A percentile compares a stretch with the other conserved stretches of the same genome.
phyloP scores from a whole-genome alignment of 2,797 vertebrate genomes.

The Tiaroga cobitis region DNA sequence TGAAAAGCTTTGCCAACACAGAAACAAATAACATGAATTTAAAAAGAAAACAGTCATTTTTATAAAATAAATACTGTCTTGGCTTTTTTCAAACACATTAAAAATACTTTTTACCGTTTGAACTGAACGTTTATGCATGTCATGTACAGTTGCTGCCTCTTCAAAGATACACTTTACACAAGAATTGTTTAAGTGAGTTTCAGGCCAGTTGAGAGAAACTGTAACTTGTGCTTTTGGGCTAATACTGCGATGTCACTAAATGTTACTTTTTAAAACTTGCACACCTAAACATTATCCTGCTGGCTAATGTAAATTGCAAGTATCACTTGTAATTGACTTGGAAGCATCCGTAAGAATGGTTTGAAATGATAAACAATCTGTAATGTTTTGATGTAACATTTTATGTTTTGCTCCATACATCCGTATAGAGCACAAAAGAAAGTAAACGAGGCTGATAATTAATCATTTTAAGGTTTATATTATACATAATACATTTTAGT shows the following conservation, averaged over 20 bases:
- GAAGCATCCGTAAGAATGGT: background rate
- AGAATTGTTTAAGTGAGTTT: background rate
- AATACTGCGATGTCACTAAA: background rate
- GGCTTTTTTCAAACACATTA: background rate
- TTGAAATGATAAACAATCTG: background rate
- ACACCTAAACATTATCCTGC: background rate
- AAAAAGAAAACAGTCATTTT: too few relatives aligned
- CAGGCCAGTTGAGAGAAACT: background rate
- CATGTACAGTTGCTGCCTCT: background rate
- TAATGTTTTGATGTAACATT: background rate
- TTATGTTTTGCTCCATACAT: background rate
- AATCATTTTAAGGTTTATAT: background rate
- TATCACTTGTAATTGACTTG: background rate
- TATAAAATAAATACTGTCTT: too few relatives aligned
- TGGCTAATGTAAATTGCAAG: too few relatives aligned
- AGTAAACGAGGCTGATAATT: background rate
- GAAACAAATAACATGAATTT: too few relatives aligned
- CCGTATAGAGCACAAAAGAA: background rate
- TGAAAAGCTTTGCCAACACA: background rate
- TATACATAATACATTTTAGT: background rate
- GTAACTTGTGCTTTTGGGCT: background rate
- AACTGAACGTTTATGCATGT: background rate
- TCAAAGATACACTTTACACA: background rate
- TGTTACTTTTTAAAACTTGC: background rate
- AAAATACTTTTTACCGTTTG: background rate